Evolutionary conservation across 2,797 vertebrate genomes (phyloP).

Genomic region (Argya squamiceps): DNA sequence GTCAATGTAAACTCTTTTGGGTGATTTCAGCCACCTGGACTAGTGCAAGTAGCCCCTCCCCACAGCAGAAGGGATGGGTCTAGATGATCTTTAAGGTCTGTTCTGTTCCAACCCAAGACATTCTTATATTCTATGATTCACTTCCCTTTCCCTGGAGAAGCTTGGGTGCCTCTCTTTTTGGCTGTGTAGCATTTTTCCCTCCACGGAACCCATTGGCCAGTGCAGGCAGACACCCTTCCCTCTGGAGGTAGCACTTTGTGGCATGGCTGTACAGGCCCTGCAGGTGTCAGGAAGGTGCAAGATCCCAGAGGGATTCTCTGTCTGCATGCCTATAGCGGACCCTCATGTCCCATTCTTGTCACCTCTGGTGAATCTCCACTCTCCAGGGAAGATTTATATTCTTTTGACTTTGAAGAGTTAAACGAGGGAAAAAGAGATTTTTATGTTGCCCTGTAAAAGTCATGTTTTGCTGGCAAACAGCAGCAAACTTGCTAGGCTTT

Average conservation of each 20-base stretch:
- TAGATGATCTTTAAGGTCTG: background rate
- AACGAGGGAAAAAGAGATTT: slow-evolving; percentile 36
- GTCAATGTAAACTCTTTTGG: rapidly evolving
- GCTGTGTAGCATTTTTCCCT: background rate
- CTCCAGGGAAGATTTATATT: slow-evolving; percentile 39
- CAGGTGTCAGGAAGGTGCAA: background rate
- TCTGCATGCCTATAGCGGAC: background rate
- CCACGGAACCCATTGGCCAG: background rate
- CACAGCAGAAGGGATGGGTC: background rate
- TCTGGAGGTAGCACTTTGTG: background rate
- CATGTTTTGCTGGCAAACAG: slow-evolving; percentile 74
- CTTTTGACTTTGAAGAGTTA: slow-evolving; percentile 57
- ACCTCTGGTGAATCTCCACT: background rate
- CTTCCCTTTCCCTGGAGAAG: slow-evolving; percentile 30
- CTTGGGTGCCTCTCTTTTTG: background rate
- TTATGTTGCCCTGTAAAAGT: slow-evolving; percentile 63
- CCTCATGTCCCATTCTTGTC: background rate
- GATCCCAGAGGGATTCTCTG: background rate
- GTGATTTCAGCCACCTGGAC: background rate
- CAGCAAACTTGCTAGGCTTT: slow-evolving; percentile 77
- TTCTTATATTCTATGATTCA: background rate
- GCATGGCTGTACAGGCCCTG: background rate
- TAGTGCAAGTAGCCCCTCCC: background rate
- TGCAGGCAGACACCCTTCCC: background rate
- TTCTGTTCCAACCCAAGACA: background rate